Percentiles rank a stretch among this genome's conserved stretches.
Evolutionary conservation across 2,113 vertebrate species (phyloP).

Genomic region (Chlamydotis undulata): DNA sequence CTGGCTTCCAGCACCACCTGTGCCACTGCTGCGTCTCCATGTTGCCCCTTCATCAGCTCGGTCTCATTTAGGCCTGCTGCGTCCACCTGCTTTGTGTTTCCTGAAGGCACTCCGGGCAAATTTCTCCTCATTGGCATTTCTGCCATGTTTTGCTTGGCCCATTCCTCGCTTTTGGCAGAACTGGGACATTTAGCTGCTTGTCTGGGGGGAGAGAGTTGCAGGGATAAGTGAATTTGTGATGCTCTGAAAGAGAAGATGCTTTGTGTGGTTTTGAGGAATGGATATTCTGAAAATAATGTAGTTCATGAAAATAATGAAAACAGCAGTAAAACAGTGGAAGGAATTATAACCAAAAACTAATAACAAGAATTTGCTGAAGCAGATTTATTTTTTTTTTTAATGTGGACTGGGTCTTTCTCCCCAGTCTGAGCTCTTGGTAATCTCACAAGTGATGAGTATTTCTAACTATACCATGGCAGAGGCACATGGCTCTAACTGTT

Average conservation of each 20-base stretch:
- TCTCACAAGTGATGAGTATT: background rate
- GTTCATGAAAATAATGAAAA: background rate
- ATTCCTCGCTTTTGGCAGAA: background rate
- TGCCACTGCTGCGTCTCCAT: background rate
- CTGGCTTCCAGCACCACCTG: conserved; percentile 12
- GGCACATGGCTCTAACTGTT: background rate
- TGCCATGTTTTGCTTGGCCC: background rate
- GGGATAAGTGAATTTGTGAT: background rate
- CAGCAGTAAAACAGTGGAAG: background rate
- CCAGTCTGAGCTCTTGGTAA: background rate
- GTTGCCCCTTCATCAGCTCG: background rate
- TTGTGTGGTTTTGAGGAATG: background rate
- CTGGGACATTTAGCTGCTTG: background rate
- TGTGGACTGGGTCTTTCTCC: background rate
- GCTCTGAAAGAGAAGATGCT: background rate
- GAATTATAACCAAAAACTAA: background rate
- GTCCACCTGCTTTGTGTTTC: conserved; percentile 32
- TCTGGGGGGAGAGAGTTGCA: background rate
- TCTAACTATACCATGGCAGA: background rate
- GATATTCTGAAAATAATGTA: background rate
- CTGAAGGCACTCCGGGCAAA: background rate
- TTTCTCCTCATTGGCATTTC: background rate
- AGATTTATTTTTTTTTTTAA: background rate
- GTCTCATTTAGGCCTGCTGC: background rate
- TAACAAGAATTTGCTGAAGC: background rate